Conservation (phyloP, 2,797 vertebrate species). For the Catharus ustulatus region DNA sequence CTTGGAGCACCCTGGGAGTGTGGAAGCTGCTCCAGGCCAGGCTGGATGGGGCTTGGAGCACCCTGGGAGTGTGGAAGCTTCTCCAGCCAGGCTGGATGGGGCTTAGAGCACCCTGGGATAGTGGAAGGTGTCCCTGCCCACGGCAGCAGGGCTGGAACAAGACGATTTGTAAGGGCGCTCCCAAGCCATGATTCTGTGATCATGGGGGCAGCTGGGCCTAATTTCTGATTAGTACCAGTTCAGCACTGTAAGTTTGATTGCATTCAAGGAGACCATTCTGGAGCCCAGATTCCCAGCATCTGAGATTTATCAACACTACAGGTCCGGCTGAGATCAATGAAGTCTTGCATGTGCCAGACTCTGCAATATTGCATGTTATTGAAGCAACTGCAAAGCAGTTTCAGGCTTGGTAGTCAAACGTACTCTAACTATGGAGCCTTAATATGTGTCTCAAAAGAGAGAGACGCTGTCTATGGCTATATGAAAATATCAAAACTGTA, state of each 20-base stretch:
- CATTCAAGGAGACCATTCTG: not conserved
- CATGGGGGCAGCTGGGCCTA: not conserved
- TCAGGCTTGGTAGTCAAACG: not conserved
- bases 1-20: too few relatives aligned
- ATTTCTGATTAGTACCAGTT: not conserved
- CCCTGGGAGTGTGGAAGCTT: too few relatives aligned
- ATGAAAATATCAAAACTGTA: rapidly evolving
- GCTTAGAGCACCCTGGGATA: too few relatives aligned
- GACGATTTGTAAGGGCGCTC: rapidly evolving
- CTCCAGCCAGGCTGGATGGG: not conserved
- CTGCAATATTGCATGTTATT: not conserved
- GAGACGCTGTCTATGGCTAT: rapidly evolving
- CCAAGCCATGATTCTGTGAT: not conserved
- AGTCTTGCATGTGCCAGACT: not conserved
- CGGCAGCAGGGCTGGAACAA: not conserved
- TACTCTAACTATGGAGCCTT: not conserved
- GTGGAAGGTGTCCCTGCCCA: not conserved
- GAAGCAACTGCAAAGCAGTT: not conserved
- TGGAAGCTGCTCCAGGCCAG: too few relatives aligned
- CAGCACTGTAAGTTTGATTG: not conserved
- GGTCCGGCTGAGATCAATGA: not conserved
- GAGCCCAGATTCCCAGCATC: rapidly evolving
- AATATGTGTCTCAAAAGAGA: not conserved
- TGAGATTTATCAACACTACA: not conserved
- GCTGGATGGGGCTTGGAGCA: too few relatives aligned